Evolutionary conservation across 2,888 invertebrate species (phyloP), one percentile per base, ranked within the genome.

Genomic region (Drosophila buzzatii): DNA sequence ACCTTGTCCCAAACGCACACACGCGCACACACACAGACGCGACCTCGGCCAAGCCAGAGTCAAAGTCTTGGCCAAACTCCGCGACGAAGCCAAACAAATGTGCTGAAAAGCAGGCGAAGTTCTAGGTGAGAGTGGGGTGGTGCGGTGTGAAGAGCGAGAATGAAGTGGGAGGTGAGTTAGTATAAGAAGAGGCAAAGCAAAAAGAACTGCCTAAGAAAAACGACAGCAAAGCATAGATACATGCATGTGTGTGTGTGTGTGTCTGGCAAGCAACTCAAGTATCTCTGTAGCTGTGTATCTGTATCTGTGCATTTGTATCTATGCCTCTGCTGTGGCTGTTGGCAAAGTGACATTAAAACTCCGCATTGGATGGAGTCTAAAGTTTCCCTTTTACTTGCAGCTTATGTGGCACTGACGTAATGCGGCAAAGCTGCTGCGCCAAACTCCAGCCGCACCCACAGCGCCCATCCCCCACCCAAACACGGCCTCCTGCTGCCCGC

Each of bases 351-450:
- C 72, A 68, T 65, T 72, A 47, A 63, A 80, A 76, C 68, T 70
- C 59, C 66, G 76, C 58, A 67, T 47, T 70, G 60, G 58, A 57
- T 78, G 86, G 68, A 74, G 82, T 70, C 69, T 63, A 51, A 51
- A 85, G 82, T 84, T 90, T 91, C 90, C 90, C 88, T 90, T 88
- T 86, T 89, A 86, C 85, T 89, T 89, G 68, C 64, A 75, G 65
- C 68, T 67, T 59, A 55, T 65, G 73, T 53, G 65, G 82, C 82
- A 82, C 86, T 87, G 89, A 85, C 90, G 82, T 89, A 90, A 88
- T 85, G 90, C 90, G 80, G 79, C 85, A 90, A 86, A 51, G 49
- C 76, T 77, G 73, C 81, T 73, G 79, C 82, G 69, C 76, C 88
- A 71, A 82, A 73, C 77, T 62, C 65, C 73, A 42, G 18, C 18